These are phyloP conservation scores for Brachionus plicatilis DNA, from an alignment of 1,140 invertebrate species.

Conservation along the genomic window DNA sequence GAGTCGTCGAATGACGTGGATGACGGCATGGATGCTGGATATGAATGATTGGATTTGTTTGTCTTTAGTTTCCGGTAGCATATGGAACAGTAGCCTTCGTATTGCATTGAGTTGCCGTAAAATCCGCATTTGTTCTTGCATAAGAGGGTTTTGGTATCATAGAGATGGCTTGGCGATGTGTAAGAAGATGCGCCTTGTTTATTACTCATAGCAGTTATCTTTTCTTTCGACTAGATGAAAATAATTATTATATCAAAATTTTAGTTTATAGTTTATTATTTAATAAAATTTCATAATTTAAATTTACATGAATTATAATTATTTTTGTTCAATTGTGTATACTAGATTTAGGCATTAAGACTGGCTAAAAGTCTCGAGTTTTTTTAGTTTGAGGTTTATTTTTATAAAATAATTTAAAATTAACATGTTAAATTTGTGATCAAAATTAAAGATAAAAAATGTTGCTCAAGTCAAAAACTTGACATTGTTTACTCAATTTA, in stretches of 20 bases:
- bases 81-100: conserved; percentile 92
- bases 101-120: conserved; percentile 85
- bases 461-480: too few relatives aligned
- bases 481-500: too few relatives aligned
- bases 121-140: conserved; percentile 92
- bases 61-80: conserved; percentile 58
- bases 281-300: not conserved
- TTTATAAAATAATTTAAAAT: too few relatives aligned
- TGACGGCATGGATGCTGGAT: not conserved
- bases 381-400: too few relatives aligned
- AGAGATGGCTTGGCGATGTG: not conserved
- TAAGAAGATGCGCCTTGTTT: not conserved
- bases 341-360: not conserved
- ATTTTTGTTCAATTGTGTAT: not conserved
- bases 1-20: conserved; percentile 1
- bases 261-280: not conserved
- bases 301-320: not conserved
- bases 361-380: too few relatives aligned
- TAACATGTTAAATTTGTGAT: too few relatives aligned
- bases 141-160: conserved; percentile 53
- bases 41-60: not conserved
- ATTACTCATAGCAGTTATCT: not conserved
- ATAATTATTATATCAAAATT: not conserved
- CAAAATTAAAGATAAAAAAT: too few relatives aligned
- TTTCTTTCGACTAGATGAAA: not conserved